Conservation (phyloP, 1,140 invertebrate genomes). For the Atopsyche davidsoni region DNA sequence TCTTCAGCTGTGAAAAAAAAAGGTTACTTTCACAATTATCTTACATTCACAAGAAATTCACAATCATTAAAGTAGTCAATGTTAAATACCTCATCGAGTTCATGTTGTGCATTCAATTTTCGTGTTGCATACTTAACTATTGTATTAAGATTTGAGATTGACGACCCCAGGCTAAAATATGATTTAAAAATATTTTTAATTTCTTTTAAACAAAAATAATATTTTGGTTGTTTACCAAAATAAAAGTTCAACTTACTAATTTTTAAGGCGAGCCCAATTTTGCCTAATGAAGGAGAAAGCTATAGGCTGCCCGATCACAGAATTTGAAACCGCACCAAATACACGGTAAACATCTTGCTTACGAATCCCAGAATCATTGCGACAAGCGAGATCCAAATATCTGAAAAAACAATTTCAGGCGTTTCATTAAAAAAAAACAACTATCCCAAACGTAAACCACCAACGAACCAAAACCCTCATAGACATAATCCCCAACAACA, state of each 20-base stretch:
- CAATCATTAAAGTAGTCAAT: constrained; percentile 2
- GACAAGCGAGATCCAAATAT: constrained; percentile 65
- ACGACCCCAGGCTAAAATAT: constrained; percentile 58
- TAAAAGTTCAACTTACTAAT: constrained; percentile 69
- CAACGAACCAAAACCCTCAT: no score
- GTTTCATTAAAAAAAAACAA: neutral
- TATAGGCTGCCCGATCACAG: constrained; percentile 65
- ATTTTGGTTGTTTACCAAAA: no score
- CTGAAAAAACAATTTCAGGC: constrained; percentile 39
- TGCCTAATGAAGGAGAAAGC: constrained; percentile 68
- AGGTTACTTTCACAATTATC: no score
- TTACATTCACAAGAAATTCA: no score
- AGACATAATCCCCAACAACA: no score
- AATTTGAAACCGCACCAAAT: constrained; percentile 64
- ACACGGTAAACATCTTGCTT: constrained; percentile 73
- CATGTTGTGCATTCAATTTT: constrained; percentile 65
- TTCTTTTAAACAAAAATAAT: neutral
- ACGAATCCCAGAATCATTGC: constrained; percentile 65
- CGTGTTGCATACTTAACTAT: constrained; percentile 66
- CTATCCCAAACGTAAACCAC: neutral
- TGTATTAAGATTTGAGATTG: constrained; percentile 61
- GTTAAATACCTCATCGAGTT: constrained; percentile 62
- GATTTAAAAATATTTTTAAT: neutral
- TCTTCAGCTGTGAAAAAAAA: constrained; percentile 49
- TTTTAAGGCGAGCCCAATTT: constrained; percentile 63